Evolutionary conservation across 2,888 invertebrate species (phyloP), one percentile per base, ranked within the genome.

Genomic region (Atethmia centrago): DNA sequence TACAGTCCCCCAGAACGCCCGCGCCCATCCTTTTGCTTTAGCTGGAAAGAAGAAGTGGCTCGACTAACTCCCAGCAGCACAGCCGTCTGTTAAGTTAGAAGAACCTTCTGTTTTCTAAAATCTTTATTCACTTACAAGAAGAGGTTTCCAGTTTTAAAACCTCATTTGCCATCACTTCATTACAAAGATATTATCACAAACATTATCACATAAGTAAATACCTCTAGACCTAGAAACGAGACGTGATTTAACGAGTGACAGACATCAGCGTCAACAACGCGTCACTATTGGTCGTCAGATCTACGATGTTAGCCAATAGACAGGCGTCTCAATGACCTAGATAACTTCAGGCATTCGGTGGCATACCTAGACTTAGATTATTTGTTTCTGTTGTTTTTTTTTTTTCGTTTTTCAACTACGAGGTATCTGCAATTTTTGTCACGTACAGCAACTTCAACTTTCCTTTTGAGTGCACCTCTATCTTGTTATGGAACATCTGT

Each of bases 241-340:
- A 36, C 40, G 47, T 77, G 77, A 69, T 70, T 36, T 36, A 61
- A 55, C 71, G 31, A 82, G 65, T 69, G 42, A 31, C 70, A 68
- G 69, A 36, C 19, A 40, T 76, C 40, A 78, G 31, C 49, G 42
- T 36, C 36, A 36, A 36, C 36, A 2, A 36, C 36, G 36, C 36
- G 36, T 40, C 69, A 65, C 75, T 1, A 81, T 81, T 81, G 81
- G 81, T 69, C 21, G 68, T 66, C 65, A 66, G 47, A 10, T 14
- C 19, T 3, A 16, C 40, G 19, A 45, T 31, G 40, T 58, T 16
- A 40, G 65, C 81, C 81, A 81, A 81, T 81, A 36, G 65, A 45
- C 65, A 40, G 28, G 45, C 71, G 71, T 81, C 81, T 75, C 81
- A 75, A 71, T 81, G 81, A 83, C 81, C 81, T 71, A 82, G 55